A percentile compares a stretch with the other conserved stretches of the same genome.
Conservation (phyloP, 2,888 invertebrate genomes). For the Ochlodes sylvanus region DNA sequence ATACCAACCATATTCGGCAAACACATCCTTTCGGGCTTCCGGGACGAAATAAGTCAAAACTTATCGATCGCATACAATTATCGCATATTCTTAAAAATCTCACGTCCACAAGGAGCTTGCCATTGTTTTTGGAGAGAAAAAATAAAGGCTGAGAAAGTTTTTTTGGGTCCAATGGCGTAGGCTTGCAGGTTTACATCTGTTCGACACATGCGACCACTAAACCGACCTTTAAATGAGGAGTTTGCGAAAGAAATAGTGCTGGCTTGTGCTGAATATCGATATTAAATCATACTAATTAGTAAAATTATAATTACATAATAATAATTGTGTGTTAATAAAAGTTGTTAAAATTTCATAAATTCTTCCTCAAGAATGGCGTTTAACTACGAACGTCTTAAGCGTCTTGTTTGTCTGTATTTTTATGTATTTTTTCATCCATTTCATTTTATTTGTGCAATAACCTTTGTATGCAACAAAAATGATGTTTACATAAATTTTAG, state of each 20-base stretch:
- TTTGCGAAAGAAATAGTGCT: constrained; percentile 69
- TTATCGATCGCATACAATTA: constrained; percentile 40
- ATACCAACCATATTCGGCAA: constrained; percentile 20
- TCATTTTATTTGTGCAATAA: too few species aligned
- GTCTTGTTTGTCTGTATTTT: too few species aligned
- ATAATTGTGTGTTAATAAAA: too few species aligned
- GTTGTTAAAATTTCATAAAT: too few species aligned
- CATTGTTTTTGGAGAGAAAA: constrained; percentile 68
- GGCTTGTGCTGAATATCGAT: constrained; percentile 37
- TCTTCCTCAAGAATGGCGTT: too few species aligned
- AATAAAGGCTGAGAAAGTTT: constrained; percentile 58
- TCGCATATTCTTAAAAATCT: constrained; percentile 38
- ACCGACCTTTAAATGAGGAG: constrained; percentile 61
- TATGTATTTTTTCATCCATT: too few species aligned
- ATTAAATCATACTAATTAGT: too few species aligned
- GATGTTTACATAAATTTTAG: too few species aligned
- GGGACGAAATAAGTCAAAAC: constrained; percentile 32
- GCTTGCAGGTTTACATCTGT: constrained; percentile 66
- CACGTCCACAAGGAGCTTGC: constrained; percentile 43
- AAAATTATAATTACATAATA: too few species aligned
- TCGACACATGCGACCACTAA: constrained; percentile 72
- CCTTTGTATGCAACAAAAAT: too few species aligned
- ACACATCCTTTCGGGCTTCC: constrained; percentile 30
- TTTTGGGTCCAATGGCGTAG: constrained; percentile 55
- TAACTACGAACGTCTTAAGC: too few species aligned